phyloP scores from a whole-genome alignment of 2,113 vertebrate genomes.

The Scortum barcoo region DNA sequence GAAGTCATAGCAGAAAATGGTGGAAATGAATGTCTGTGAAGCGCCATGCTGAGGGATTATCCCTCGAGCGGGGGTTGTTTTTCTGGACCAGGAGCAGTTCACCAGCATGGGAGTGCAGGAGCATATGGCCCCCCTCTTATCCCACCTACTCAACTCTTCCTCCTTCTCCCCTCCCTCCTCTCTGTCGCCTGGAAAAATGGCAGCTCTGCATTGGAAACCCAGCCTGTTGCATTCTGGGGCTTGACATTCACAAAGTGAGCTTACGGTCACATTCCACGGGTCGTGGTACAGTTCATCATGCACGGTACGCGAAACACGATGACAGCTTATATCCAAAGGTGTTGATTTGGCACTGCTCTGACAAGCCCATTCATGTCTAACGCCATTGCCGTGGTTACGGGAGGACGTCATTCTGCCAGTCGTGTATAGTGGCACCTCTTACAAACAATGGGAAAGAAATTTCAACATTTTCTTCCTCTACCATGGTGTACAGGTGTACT shows the following conservation, averaged over 20 bases:
- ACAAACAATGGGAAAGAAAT: constrained; percentile 33
- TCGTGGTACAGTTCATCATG: constrained; percentile 31
- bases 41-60: constrained; percentile 74
- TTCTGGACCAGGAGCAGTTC: constrained; percentile 68
- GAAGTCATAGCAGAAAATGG: constrained; percentile 69
- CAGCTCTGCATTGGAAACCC: constrained; percentile 17
- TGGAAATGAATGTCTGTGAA: constrained; percentile 66
- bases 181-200: constrained; percentile 48
- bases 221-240: constrained; percentile 39
- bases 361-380: constrained; percentile 38
- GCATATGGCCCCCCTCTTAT: constrained; percentile 70
- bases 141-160: constrained; percentile 57
- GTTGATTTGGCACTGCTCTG: constrained; percentile 28
- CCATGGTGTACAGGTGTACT: background rate
- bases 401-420: constrained; percentile 27
- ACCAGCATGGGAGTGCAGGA: constrained; percentile 62
- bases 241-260: constrained; percentile 42
- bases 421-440: constrained; percentile 6
- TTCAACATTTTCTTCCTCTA: constrained; percentile 7
- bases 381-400: constrained; percentile 35
- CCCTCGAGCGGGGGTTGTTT: constrained; percentile 65
- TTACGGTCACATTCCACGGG: constrained; percentile 46
- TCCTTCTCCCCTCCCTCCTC: constrained; percentile 20
- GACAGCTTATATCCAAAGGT: constrained; percentile 17
- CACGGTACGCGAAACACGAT: constrained; percentile 19